Evolutionary conservation across 2,797 vertebrate genomes (phyloP).

Genomic region (Scolopax rusticola): DNA sequence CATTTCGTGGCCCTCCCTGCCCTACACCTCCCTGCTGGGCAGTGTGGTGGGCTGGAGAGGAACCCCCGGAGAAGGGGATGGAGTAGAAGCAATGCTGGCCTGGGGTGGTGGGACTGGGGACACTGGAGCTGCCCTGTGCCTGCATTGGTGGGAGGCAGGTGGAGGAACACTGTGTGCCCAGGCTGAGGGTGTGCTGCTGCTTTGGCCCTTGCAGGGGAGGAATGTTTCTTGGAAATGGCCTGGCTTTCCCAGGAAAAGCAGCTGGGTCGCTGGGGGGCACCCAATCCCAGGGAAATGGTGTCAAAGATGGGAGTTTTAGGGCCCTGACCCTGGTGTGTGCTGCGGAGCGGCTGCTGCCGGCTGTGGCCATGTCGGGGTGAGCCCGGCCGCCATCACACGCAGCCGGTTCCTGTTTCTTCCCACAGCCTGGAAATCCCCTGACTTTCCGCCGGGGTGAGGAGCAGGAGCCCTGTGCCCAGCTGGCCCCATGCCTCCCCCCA

Average conservation of each 20-base stretch:
- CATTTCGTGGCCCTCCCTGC: neutral
- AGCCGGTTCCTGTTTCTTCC: conserved; percentile 14
- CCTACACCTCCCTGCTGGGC: neutral
- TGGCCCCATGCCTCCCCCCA: rapidly evolving
- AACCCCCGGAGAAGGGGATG: neutral
- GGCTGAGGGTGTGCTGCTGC: neutral
- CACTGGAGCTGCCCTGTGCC: neutral
- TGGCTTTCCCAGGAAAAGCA: neutral
- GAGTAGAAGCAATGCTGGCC: neutral
- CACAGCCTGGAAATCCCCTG: conserved; percentile 58
- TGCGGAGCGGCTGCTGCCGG: neutral
- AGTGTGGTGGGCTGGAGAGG: neutral
- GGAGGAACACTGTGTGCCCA: rapidly evolving
- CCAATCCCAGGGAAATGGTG: rapidly evolving
- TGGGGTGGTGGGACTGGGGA: neutral
- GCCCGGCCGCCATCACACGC: rapidly evolving
- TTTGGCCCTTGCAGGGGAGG: neutral
- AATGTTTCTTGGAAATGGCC: neutral
- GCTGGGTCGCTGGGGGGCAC: neutral
- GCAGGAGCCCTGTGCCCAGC: neutral
- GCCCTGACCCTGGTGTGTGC: rapidly evolving
- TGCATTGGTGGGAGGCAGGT: neutral
- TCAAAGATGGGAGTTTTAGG: neutral
- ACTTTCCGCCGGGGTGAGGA: neutral
- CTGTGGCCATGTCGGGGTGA: rapidly evolving